Base-by-base conservation (phyloP, 2,888 invertebrate species). In the Agonum fuliginosum region DNA sequence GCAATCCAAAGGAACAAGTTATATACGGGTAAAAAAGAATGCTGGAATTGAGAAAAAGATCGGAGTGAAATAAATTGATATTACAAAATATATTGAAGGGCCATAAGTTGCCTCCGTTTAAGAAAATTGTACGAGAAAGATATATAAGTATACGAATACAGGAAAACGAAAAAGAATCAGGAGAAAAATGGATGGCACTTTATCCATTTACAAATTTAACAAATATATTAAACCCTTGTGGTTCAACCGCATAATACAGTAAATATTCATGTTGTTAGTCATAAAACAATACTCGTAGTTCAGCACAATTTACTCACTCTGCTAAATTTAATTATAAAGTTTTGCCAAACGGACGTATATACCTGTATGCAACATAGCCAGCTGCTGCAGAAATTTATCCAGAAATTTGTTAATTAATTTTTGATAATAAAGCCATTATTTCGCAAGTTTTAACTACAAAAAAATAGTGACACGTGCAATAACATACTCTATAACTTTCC, bases 281-380 rank as follows among this genome's bases (percentile, higher is more conserved):
- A 54, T 54, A 54, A 54, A 54, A 12, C 54, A 54, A 54, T 24
- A 54, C 14, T 43, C 14, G 43, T 43, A 43, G 8, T 54, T 54
- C 54, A 22, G 12, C 54, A n/a, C 24, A 22, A 54, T 54, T 54
- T 54, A 54, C 22, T 22, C 20, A n/a, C 2, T 1, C 54, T 54
- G 54, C 54, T 22, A 54, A 22, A 54, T 54, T 54, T 54, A 54
- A 54, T 54, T 54, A 54, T 54, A 54, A 54, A 54, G 54, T 54
- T 54, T 54, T 24, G 22, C 54, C n/a, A 12, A 48, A 22, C 22
- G 24, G 22, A 24, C 54, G 24, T 54, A 24, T 24, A 54, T 54
- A 24, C 54, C 54, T 54, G 54, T 24, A 54, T 54, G 54, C 24
- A 54, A 20, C 20, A 10, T 8, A 54, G 37, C 54, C 22, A 54